Conservation (phyloP, 2,113 vertebrate species). For the Colius striatus region DNA sequence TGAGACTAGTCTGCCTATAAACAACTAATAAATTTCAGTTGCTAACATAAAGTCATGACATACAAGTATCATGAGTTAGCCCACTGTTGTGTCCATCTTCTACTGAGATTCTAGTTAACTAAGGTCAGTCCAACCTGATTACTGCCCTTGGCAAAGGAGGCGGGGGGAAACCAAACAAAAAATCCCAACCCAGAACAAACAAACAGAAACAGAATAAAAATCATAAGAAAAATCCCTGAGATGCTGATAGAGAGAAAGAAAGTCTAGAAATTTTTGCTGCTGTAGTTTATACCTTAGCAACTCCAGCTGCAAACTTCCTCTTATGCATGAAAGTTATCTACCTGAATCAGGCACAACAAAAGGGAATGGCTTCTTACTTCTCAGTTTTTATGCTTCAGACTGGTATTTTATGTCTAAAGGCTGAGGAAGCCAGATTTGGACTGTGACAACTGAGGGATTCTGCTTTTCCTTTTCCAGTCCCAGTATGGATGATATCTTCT, state of each 20-base stretch:
- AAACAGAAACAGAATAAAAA: rapidly evolving
- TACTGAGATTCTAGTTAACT: background rate
- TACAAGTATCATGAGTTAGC: background rate
- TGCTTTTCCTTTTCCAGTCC: background rate
- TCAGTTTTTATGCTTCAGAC: background rate
- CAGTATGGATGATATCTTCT: background rate
- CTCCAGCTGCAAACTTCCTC: background rate
- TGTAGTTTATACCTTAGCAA: background rate
- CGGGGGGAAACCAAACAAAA: too few relatives aligned
- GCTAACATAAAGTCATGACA: background rate
- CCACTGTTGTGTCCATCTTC: background rate
- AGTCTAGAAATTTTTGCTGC: background rate
- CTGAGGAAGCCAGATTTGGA: background rate
- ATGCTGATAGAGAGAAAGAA: background rate
- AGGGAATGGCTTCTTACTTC: rapidly evolving
- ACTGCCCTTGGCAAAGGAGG: background rate
- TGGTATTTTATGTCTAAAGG: background rate
- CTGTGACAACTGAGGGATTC: background rate
- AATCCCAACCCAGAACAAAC: background rate
- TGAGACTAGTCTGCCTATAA: background rate
- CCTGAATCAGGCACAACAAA: background rate
- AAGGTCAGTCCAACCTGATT: background rate
- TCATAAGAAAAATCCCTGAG: background rate
- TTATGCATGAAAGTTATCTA: background rate
- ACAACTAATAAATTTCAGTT: background rate